These are phyloP conservation scores for Chunga burmeisteri DNA, from an alignment of 2,113 vertebrate genomes.

Conservation along the genomic window DNA sequence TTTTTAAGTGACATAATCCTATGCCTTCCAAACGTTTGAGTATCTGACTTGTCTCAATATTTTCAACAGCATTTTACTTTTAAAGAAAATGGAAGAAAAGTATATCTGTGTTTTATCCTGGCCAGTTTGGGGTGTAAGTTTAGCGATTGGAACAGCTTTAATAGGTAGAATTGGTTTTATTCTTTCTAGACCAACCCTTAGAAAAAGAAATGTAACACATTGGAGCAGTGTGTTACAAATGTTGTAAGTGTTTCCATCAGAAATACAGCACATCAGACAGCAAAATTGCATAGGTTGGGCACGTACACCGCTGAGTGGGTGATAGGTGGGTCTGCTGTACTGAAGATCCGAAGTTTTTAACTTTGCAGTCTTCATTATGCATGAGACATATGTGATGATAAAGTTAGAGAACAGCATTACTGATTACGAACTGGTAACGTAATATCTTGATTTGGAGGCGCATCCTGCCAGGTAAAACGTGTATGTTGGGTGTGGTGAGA, in stretches of 20 bases:
- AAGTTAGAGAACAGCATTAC: fast-evolving
- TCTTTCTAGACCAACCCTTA: background rate
- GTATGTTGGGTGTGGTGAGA: fast-evolving
- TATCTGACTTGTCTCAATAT: background rate
- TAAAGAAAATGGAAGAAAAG: background rate
- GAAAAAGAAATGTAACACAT: background rate
- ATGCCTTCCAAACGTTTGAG: background rate
- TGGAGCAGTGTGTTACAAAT: background rate
- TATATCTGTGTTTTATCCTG: background rate
- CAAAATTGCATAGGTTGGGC: background rate
- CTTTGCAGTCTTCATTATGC: background rate
- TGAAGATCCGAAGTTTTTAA: background rate
- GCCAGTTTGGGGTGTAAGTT: background rate
- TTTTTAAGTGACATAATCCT: background rate
- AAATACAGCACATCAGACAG: background rate
- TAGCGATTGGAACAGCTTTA: background rate
- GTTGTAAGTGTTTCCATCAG: background rate
- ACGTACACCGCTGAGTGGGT: background rate
- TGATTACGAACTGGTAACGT: background rate
- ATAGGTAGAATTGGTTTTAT: background rate
- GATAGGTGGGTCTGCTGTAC: background rate
- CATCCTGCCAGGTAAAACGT: background rate
- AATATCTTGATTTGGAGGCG: background rate
- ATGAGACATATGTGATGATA: background rate
- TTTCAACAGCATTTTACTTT: background rate